Conservation (phyloP, 2,888 invertebrate species). For the Hydraecia micacea region DNA sequence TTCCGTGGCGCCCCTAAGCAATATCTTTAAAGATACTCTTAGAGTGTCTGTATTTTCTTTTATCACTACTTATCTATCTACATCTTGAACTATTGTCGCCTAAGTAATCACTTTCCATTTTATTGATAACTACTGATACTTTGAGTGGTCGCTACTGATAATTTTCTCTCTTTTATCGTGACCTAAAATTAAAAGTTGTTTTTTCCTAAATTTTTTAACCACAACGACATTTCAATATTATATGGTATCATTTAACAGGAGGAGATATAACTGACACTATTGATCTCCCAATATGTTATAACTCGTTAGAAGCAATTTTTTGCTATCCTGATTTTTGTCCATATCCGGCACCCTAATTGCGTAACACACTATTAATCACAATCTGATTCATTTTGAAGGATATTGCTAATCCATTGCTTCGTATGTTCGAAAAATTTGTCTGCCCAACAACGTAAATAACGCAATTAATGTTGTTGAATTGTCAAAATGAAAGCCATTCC, state of each 20-base stretch:
- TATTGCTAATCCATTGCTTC: no score
- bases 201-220: conserved; percentile 11
- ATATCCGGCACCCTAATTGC: no score
- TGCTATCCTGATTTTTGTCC: not conserved
- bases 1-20: conserved; percentile 36
- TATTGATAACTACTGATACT: conserved; percentile 23
- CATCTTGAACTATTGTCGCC: not conserved
- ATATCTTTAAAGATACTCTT: conserved; percentile 34
- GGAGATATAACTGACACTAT: no score
- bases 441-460: no score
- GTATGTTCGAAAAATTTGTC: no score
- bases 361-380: no score
- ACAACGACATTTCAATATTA: conserved; percentile 5
- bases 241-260: not conserved
- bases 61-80: conserved; percentile 37
- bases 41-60: conserved; percentile 11
- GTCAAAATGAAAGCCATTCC: no score
- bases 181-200: conserved; percentile 11
- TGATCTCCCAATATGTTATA: not conserved
- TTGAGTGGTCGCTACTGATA: not conserved
- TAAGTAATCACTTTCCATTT: conserved; percentile 51
- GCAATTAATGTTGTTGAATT: no score
- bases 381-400: no score
- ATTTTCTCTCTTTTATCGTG: not conserved
- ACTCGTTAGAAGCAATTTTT: not conserved